These are phyloP conservation scores for Helicoverpa assulta DNA, from an alignment of 2,888 invertebrate genomes.

Conservation along the genomic window DNA sequence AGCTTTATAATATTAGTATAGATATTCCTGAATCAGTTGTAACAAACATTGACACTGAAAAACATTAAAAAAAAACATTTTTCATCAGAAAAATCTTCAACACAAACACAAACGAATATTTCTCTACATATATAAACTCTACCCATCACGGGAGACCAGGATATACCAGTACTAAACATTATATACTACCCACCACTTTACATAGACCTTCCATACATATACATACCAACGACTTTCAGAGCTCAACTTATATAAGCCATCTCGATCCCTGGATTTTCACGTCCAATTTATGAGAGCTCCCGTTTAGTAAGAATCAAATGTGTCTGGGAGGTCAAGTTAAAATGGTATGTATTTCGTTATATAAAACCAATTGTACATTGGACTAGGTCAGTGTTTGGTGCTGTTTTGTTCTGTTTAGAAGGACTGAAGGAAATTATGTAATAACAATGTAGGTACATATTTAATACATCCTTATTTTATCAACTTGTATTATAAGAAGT, in stretches of 20 bases:
- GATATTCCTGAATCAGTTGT: too few species aligned
- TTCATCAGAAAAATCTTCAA: background rate
- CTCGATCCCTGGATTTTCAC: conserved; percentile 13
- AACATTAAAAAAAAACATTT: background rate
- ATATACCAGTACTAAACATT: background rate
- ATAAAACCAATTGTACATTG: conserved; percentile 32
- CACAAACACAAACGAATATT: conserved; percentile 2
- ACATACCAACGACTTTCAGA: conserved; percentile 1
- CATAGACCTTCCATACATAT: background rate
- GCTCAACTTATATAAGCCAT: conserved; percentile 26
- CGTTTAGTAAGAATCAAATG: background rate
- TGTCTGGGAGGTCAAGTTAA: conserved; percentile 27
- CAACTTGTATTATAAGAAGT: too few species aligned
- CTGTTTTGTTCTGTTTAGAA: background rate
- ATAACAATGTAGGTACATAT: background rate
- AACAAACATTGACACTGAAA: background rate
- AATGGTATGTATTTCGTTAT: conserved; percentile 6
- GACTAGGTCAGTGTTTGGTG: background rate
- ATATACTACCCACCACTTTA: conserved; percentile 30
- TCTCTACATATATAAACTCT: background rate
- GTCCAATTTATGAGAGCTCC: conserved; percentile 21
- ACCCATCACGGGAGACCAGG: conserved; percentile 39
- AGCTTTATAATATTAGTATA: too few species aligned
- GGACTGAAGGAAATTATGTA: background rate
- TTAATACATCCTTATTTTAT: too few species aligned